Evolutionary conservation across 2,113 vertebrate species (phyloP).

Genomic region (Cynopterus brachyotis): DNA sequence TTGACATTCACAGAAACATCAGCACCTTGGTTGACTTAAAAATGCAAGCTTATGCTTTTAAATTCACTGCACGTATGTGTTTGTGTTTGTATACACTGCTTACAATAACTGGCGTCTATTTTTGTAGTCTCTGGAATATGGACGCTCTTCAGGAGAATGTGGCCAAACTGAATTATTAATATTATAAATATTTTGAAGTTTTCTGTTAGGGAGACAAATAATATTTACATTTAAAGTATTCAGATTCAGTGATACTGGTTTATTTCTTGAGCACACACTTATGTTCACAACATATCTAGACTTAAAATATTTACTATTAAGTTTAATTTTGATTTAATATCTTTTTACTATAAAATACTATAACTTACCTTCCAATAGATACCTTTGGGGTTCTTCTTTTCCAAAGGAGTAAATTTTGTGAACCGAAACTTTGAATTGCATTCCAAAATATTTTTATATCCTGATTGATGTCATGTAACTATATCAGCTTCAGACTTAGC

Average conservation of each 20-base stretch:
- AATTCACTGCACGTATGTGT: neutral
- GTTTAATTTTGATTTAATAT: slow-evolving; percentile 35
- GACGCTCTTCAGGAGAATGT: neutral
- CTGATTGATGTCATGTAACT: neutral
- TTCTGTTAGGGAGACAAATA: neutral
- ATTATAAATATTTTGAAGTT: slow-evolving; percentile 44
- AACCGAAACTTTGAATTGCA: neutral
- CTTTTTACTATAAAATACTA: slow-evolving; percentile 1
- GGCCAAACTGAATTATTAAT: neutral
- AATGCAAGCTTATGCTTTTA: slow-evolving; percentile 2
- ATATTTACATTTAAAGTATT: slow-evolving; percentile 7
- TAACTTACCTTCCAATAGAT: neutral
- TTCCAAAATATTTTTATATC: neutral
- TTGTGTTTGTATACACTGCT: neutral
- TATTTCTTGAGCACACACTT: neutral
- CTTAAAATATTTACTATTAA: slow-evolving; percentile 11
- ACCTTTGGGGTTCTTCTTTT: neutral
- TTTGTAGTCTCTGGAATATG: neutral
- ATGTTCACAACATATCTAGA: neutral
- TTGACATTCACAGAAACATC: slow-evolving; percentile 80
- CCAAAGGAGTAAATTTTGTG: neutral
- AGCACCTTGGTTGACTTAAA: slow-evolving; percentile 76
- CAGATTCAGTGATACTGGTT: neutral
- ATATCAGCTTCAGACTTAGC: neutral
- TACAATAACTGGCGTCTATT: neutral